A percentile compares a stretch with the other conserved stretches of the same genome.
These are phyloP conservation scores for Liodrosophila aerea DNA, from an alignment of 2,888 invertebrate genomes.

Conservation along the genomic window DNA sequence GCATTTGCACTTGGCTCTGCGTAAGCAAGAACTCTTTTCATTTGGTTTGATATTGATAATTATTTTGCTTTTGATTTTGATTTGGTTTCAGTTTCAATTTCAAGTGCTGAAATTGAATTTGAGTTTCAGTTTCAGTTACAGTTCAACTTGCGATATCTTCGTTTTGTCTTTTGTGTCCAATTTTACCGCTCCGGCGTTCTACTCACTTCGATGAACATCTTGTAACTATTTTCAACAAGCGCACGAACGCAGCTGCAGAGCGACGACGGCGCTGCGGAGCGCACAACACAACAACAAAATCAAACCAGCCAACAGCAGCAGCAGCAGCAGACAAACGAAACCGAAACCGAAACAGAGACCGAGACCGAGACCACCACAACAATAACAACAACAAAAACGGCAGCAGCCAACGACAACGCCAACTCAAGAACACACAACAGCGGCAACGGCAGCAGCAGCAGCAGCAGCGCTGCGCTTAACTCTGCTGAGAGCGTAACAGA, in stretches of 20 bases:
- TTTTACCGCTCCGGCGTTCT: constrained; percentile 80
- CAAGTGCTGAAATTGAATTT: no score
- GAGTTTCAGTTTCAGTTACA: constrained; percentile 20
- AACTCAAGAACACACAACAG: constrained; percentile 61
- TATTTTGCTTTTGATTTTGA: neutral
- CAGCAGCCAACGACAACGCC: constrained; percentile 40
- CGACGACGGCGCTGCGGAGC: constrained; percentile 61
- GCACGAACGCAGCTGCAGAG: constrained; percentile 79
- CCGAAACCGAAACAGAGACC: constrained; percentile 59
- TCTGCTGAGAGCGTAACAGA: constrained; percentile 12
- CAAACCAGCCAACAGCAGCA: constrained; percentile 58
- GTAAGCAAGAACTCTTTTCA: no score
- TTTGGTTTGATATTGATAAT: constrained; percentile 6
- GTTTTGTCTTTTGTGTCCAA: constrained; percentile 51
- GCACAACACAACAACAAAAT: constrained; percentile 45
- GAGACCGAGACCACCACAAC: constrained; percentile 58
- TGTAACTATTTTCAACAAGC: constrained; percentile 81
- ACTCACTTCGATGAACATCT: constrained; percentile 81
- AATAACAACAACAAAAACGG: constrained; percentile 36
- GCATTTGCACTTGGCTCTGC: constrained; percentile 11
- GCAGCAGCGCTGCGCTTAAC: constrained; percentile 8
- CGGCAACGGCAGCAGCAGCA: constrained; percentile 35
- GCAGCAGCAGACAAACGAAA: constrained; percentile 59
- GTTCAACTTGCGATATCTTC: constrained; percentile 24
- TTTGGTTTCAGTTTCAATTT: constrained; percentile 15